phyloP scores from a whole-genome alignment of 2,797 vertebrate species.

The Oreochromis grahami region DNA sequence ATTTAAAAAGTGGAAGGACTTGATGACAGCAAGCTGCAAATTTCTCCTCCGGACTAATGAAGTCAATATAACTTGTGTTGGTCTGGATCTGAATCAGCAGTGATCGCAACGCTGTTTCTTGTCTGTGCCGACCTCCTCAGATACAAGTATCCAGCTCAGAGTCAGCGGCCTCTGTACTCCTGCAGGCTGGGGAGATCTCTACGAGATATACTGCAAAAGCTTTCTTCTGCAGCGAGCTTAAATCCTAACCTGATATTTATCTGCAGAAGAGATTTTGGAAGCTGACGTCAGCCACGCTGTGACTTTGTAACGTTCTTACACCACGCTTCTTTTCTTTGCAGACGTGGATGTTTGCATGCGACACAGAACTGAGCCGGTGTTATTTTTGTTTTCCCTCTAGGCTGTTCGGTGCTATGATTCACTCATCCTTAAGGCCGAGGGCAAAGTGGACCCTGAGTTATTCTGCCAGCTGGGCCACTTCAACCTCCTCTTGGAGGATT shows the following conservation, averaged over 20 bases:
- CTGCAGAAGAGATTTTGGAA: neutral
- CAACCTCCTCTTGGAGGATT: constrained; percentile 98
- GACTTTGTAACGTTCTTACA: constrained; percentile 33
- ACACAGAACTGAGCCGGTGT: neutral
- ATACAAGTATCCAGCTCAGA: neutral
- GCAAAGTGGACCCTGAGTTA: constrained; percentile 97
- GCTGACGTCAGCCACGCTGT: constrained; percentile 4
- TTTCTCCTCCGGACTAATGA: neutral
- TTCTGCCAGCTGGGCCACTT: constrained; percentile 99
- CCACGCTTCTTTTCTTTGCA: neutral
- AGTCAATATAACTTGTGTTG: neutral
- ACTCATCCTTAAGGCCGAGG: constrained; percentile 96
- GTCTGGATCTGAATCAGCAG: neutral
- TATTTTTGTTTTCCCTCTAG: constrained; percentile 59
- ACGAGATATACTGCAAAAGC: neutral
- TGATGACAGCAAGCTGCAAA: neutral
- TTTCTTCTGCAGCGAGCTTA: neutral
- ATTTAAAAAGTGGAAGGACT: neutral
- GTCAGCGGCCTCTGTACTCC: neutral
- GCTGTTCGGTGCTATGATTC: constrained; percentile 98
- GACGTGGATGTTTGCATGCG: neutral
- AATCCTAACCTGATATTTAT: constrained; percentile 27
- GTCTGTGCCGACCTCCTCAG: neutral
- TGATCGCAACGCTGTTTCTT: neutral
- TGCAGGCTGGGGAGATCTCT: neutral